A percentile compares a stretch with the other conserved stretches of the same genome.
These are phyloP conservation scores for Drosophila barbarae DNA, from an alignment of 2,888 invertebrate species.

Conservation along the genomic window DNA sequence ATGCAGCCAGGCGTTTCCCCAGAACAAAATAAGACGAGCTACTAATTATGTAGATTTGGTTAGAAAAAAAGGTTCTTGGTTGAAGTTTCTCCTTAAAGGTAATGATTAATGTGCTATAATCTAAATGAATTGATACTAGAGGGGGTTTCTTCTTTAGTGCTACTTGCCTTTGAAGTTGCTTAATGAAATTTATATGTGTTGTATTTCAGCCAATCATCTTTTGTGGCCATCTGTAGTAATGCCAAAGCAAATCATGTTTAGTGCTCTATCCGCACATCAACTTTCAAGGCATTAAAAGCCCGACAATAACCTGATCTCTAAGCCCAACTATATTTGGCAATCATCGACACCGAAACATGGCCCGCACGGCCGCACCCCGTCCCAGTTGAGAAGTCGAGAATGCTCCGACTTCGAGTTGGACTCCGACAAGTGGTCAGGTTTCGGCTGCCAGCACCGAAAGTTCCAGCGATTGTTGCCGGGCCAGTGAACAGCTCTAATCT, in stretches of 20 bases:
- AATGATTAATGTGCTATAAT: neutral
- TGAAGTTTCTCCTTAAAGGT: neutral
- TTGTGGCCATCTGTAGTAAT: constrained; percentile 11
- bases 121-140: neutral
- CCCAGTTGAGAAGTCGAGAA: constrained; percentile 28
- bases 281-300: constrained; percentile 20
- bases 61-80: neutral
- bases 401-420: constrained; percentile 4
- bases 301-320: constrained; percentile 34
- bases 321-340: constrained; percentile 41
- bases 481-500: constrained; percentile 29
- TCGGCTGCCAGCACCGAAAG: constrained; percentile 10
- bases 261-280: constrained; percentile 20
- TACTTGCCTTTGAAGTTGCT: neutral
- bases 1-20: constrained; percentile 29
- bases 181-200: constrained; percentile 2
- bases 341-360: constrained; percentile 13
- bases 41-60: constrained; percentile 33
- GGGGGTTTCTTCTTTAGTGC: too few species aligned
- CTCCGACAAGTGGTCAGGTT: constrained; percentile 28
- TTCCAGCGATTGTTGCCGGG: constrained; percentile 37
- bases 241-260: constrained; percentile 7
- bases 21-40: constrained; percentile 15
- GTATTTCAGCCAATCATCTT: constrained; percentile 14
- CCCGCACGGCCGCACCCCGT: constrained; percentile 35